Evolutionary conservation across 2,888 invertebrate genomes (phyloP), one percentile per base, ranked within the genome.

Genomic region (Callimorpha dominula): DNA sequence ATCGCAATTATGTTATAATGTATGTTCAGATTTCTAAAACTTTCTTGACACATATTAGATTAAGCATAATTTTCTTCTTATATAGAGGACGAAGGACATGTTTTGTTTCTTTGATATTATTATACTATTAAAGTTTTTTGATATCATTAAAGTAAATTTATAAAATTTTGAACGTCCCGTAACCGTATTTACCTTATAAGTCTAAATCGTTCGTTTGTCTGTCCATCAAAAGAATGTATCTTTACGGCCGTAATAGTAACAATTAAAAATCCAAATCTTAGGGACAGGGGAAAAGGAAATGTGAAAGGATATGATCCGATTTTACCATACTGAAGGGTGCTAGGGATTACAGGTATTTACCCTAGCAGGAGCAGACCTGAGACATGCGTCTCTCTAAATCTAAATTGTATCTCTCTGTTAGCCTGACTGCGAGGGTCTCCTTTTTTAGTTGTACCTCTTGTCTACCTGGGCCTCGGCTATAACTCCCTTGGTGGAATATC

Each of bases 41-140:
- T 70, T 63, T 49, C 54, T 67, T 31, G 14, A 69, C 54, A 50
- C 57, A 49, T 63, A 70, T 70, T 57, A 73, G 62, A 63, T 63
- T 54, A 50, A 7, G n/a, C 15, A 20, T 42, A 67, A 67, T 54
- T 64, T 72, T 68, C 17, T 68, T 68, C 52, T 43, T 50, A 17
- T 40, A 31, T 67, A n/a, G 40, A 20, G 31, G 31, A 12, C 42
- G 42, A 52, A 67, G 0, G 42, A 42, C 42, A 42, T 40, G 42
- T 66, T 67, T 52, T 54, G 17, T 67, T n/a, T n/a, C 12, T 12
- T 20, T 54, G n/a, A 42, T n/a, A n/a, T n/a, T n/a, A n/a, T n/a
- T n/a, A n/a, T n/a, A n/a, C n/a, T n/a, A n/a, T n/a, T n/a, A n/a
- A n/a, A n/a, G n/a, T n/a, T n/a, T n/a, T n/a, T n/a, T n/a, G n/a